A percentile compares a stretch with the other conserved stretches of the same genome.
These are phyloP conservation scores for Hycleus phaleratus DNA, from an alignment of 1,140 invertebrate genomes.

Conservation along the genomic window DNA sequence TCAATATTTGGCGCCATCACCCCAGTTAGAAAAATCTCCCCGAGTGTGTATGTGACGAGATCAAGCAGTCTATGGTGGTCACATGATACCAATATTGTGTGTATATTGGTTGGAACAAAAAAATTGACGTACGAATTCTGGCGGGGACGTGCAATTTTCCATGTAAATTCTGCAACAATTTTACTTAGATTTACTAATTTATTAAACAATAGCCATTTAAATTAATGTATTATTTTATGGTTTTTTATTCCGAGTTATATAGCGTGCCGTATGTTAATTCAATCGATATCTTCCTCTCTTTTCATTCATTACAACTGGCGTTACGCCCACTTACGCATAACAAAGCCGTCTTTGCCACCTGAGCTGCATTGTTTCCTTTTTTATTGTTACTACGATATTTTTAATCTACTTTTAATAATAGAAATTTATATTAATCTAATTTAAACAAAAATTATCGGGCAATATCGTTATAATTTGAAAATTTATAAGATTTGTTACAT, in stretches of 20 bases:
- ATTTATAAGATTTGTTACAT: too few relatives aligned
- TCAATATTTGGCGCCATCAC: conserved; percentile 53
- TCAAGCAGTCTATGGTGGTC: conserved; percentile 42
- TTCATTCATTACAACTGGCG: conserved; percentile 5
- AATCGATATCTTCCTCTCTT: conserved; percentile 1
- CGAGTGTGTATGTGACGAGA: conserved; percentile 29
- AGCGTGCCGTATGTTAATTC: too few relatives aligned
- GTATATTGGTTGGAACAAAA: too few relatives aligned
- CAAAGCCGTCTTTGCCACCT: too few relatives aligned
- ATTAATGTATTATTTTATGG: not conserved
- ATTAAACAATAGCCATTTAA: too few relatives aligned
- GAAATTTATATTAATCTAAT: too few relatives aligned
- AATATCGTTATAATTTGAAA: too few relatives aligned
- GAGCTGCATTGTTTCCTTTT: too few relatives aligned
- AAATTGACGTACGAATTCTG: conserved; percentile 31
- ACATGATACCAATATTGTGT: conserved; percentile 42
- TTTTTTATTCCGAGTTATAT: not conserved
- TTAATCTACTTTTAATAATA: too few relatives aligned
- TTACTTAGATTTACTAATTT: too few relatives aligned
- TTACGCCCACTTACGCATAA: conserved; percentile 13
- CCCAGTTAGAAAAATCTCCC: conserved; percentile 32
- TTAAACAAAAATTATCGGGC: too few relatives aligned
- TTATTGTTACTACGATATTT: too few relatives aligned
- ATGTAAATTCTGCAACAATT: not conserved
- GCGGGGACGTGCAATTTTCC: conserved; percentile 24